phyloP scores from a whole-genome alignment of 2,797 vertebrate species.

The Discoglossus pictus region DNA sequence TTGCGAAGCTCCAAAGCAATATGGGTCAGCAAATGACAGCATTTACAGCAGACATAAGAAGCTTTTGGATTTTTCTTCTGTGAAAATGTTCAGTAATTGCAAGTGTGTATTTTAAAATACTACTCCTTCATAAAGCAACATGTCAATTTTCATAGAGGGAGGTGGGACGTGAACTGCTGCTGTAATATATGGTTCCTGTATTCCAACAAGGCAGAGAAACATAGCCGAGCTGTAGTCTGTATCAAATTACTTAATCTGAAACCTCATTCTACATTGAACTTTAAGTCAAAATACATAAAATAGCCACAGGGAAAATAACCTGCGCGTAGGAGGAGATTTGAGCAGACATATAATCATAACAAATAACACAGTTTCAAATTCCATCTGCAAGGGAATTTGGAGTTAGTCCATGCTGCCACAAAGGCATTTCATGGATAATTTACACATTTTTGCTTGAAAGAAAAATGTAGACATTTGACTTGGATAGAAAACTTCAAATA shows the following conservation, averaged over 20 bases:
- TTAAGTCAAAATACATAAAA: constrained; percentile 27
- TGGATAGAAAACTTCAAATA: constrained; percentile 9
- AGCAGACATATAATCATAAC: constrained; percentile 46
- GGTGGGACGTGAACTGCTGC: constrained; percentile 2
- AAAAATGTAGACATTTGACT: constrained; percentile 22
- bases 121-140: background rate
- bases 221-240: background rate
- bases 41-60: constrained; percentile 2
- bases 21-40: background rate
- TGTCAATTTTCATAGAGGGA: constrained; percentile 8
- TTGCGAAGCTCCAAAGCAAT: no score
- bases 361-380: constrained; percentile 47
- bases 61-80: constrained; percentile 6
- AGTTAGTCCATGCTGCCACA: constrained; percentile 39
- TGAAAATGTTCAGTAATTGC: constrained; percentile 13
- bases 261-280: constrained; percentile 28
- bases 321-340: constrained; percentile 38
- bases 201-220: constrained; percentile 11
- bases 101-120: constrained; percentile 7
- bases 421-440: constrained; percentile 44
- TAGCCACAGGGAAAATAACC: constrained; percentile 33
- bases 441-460: constrained; percentile 33
- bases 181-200: constrained; percentile 28
- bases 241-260: constrained; percentile 40
- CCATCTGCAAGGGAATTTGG: constrained; percentile 30